Percentiles rank a stretch among this genome's conserved stretches.
These are phyloP conservation scores for Porites cylindrica DNA, from an alignment of 92 coral and sea anemone genomes.

Conservation along the genomic window DNA sequence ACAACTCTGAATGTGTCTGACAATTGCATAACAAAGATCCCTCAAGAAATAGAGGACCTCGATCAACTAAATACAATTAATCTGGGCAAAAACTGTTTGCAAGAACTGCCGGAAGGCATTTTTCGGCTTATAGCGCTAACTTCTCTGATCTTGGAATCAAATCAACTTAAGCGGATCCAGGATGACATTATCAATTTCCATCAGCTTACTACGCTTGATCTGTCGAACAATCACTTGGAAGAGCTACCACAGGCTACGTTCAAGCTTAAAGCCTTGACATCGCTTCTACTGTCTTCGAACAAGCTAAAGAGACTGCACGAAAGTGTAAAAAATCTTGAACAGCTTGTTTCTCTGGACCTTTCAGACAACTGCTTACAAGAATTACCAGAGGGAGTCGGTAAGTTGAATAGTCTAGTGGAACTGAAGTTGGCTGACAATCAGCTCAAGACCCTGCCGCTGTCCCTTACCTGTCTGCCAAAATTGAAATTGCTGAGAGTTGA, in stretches of 20 bases:
- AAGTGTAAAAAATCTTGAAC: not conserved
- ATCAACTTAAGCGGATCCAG: not conserved
- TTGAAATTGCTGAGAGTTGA: slow-evolving; percentile 41
- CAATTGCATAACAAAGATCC: not conserved
- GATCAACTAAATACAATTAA: not conserved
- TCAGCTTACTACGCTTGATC: not conserved
- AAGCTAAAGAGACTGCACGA: not conserved
- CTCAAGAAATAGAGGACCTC: not conserved
- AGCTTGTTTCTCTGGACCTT: not conserved
- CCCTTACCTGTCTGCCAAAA: slow-evolving; percentile 2
- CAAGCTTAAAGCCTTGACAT: not conserved
- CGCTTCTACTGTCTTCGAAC: not conserved
- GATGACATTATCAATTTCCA: not conserved
- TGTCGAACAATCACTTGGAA: not conserved
- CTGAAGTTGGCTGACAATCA: not conserved
- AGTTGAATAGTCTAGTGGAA: not conserved
- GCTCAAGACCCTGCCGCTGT: not conserved
- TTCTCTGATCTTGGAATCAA: not conserved
- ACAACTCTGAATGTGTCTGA: not conserved
- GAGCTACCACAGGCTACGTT: not conserved
- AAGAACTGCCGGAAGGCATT: not conserved
- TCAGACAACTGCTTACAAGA: not conserved
- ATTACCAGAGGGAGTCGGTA: not conserved
- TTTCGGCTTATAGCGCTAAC: not conserved
- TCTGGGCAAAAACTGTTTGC: not conserved